Conservation (phyloP, 2,888 invertebrate species). For the Amiota mariae region DNA sequence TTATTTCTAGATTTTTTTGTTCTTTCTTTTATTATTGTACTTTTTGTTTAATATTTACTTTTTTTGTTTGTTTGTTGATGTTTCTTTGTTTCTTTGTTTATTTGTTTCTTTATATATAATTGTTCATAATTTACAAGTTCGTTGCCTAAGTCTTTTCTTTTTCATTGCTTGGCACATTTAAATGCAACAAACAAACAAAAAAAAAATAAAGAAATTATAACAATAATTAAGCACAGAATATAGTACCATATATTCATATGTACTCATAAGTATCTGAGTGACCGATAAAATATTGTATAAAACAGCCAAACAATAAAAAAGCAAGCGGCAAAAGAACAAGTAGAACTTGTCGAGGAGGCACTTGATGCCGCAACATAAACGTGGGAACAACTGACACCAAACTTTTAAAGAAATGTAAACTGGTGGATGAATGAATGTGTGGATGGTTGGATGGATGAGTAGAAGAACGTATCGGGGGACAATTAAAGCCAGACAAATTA, state of each 20-base stretch:
- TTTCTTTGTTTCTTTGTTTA: background rate
- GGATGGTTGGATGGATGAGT: background rate
- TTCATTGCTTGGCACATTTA: background rate
- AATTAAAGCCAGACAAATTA: background rate
- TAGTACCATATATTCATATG: background rate
- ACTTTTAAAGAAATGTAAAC: too few species aligned
- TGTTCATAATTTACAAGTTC: conserved; percentile 10
- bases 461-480: background rate
- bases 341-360: background rate
- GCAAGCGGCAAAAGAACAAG: too few species aligned
- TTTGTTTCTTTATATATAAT: background rate
- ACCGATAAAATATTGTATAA: background rate
- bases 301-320: background rate
- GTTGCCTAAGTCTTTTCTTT: conserved; percentile 28
- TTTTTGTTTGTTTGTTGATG: background rate
- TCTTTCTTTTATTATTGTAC: background rate
- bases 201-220: background rate
- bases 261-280: background rate
- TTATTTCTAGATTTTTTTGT: background rate
- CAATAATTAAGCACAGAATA: background rate
- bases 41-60: background rate
- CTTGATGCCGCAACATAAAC: conserved; percentile 11
- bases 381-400: background rate
- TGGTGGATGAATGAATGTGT: too few species aligned
- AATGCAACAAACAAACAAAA: background rate